Evolutionary conservation across 1,140 invertebrate species (phyloP), one percentile per base, ranked within the genome.

Genomic region (Pseudomyrmex pallidus): DNA sequence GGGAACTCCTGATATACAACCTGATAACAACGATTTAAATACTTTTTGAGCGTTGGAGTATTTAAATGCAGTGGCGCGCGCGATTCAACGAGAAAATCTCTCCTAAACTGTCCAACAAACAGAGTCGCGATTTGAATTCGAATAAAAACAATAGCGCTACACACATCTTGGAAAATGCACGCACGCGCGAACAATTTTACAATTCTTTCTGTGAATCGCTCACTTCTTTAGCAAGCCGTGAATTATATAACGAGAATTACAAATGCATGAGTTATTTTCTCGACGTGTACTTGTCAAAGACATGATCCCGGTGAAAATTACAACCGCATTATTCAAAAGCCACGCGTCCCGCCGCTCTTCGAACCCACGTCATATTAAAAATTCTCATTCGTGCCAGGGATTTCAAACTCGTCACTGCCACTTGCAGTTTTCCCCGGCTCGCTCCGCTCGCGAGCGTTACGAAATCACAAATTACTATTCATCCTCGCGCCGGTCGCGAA

Each of bases 381-480:
- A 52, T 74, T 74, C 72, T 82, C 61, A 77, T 76, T 22, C 17
- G 48, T 74, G 59, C 20, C 48, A 77, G 74, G 54, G 20, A 35
- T 80, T 70, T 72, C 54, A 80, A 59, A 77, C 62, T 83, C 82
- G 62, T 82, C 61, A 63, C 74, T 78, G 72, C 52, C 72, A 64
- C 74, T 66, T 59, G 56, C 85, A 63, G 70, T 78, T 54, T 67
- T 35, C 35, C 70, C 52, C 70, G 35, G 68, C 10, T 54, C 25
- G 25, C 25, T 25, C 25, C 25, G 25, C 25, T 25, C 61, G 64
- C 52, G 70, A 73, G 66, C 72, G 61, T 74, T 63, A 63, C 78
- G 70, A 82, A 35, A 73, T 82, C 59, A 52, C 74, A 61, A 84
- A 86, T 86, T 84, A 84, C 74, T 84, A 86, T 86, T 86, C 85